Percentiles rank a stretch among this genome's conserved stretches.
Conservation (phyloP, 2,888 invertebrate species). For the Microchrysa polita region DNA sequence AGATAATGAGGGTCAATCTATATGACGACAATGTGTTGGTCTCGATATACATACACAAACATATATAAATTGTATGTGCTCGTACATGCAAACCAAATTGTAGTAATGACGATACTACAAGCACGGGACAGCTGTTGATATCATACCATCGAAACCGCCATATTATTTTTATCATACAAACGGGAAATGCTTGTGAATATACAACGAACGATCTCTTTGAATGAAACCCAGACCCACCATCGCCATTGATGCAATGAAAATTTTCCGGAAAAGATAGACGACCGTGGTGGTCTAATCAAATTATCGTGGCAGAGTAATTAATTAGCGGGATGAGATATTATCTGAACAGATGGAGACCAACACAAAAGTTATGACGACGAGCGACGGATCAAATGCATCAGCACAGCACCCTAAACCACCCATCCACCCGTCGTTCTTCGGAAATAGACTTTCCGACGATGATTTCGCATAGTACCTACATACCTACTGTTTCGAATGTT, state of each 20-base stretch:
- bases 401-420: not conserved
- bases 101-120: not conserved
- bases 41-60: too few species aligned
- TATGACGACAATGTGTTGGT: conserved; percentile 6
- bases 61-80: too few species aligned
- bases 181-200: not conserved
- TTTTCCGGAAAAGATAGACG: not conserved
- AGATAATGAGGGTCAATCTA: conserved; percentile 40
- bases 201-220: too few species aligned
- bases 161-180: not conserved
- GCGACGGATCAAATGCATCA: conserved; percentile 19
- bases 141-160: conserved; percentile 3
- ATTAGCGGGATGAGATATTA: conserved; percentile 33
- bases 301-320: conserved; percentile 37
- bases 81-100: too few species aligned
- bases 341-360: conserved; percentile 13
- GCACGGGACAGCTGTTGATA: not conserved
- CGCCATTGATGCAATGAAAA: conserved; percentile 1
- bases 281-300: conserved; percentile 24
- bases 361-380: conserved; percentile 13
- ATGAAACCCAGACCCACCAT: not conserved
- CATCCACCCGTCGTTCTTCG: not conserved
- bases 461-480: too few species aligned
- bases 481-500: too few species aligned
- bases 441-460: conserved; percentile 12